These are phyloP conservation scores for Sinentomon sp. DNA, from an alignment of 2,888 invertebrate species.

Conservation along the genomic window DNA sequence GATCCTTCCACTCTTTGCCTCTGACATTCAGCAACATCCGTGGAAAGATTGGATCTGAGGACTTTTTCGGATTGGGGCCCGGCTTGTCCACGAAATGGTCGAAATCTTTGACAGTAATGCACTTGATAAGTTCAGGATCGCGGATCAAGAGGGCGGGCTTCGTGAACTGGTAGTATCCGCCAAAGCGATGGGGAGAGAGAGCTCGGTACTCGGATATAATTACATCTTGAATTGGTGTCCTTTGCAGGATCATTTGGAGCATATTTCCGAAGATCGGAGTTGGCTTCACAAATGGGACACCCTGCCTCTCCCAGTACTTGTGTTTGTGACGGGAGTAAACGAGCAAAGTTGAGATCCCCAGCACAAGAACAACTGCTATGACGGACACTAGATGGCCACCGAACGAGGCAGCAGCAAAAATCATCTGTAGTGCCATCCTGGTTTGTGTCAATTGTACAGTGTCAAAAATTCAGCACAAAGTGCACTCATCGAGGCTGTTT, in stretches of 20 bases:
- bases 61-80: conserved; percentile 21
- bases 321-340: no score
- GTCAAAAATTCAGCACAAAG: no score
- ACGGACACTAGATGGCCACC: no score
- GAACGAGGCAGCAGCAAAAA: no score
- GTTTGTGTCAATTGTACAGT: no score
- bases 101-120: conserved; percentile 32
- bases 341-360: no score
- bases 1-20: conserved; percentile 20
- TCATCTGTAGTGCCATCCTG: no score
- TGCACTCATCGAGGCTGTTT: no score
- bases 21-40: conserved; percentile 20
- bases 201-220: conserved; percentile 24
- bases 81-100: conserved; percentile 31
- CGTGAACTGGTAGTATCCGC: conserved; percentile 26
- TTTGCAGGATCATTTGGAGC: no score
- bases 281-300: conserved; percentile 28
- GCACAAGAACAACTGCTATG: no score
- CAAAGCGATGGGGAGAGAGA: no score
- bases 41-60: conserved; percentile 22
- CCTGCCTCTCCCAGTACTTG: conserved; percentile 30
- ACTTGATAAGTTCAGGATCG: conserved; percentile 30
- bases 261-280: conserved; percentile 34
- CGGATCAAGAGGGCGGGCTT: conserved; percentile 31
- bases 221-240: conserved; percentile 27